phyloP scores from a whole-genome alignment of 2,888 invertebrate genomes.

The Eupsilia transversa region DNA sequence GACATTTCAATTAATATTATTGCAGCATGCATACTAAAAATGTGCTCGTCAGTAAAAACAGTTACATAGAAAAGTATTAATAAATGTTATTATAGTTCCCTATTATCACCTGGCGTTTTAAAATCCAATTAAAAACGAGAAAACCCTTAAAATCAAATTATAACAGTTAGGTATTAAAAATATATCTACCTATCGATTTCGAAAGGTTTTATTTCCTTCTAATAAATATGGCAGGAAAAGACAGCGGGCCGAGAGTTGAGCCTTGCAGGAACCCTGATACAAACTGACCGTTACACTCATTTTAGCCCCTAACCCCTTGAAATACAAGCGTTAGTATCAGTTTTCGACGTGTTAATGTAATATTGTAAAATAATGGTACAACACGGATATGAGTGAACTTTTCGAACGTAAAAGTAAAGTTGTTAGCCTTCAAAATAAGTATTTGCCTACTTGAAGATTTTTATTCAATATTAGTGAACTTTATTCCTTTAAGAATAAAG shows the following conservation, averaged over 20 bases:
- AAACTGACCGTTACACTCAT: constrained; percentile 63
- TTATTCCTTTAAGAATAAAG: constrained; percentile 50
- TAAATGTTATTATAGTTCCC: not conserved
- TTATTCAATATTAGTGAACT: constrained; percentile 45
- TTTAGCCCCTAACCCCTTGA: constrained; percentile 66
- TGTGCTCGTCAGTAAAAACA: not conserved
- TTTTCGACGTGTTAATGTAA: constrained; percentile 61
- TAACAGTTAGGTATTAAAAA: constrained; percentile 14
- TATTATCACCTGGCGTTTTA: constrained; percentile 20
- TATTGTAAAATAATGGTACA: constrained; percentile 70
- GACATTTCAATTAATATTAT: not conserved
- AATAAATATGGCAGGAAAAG: constrained; percentile 69
- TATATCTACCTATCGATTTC: constrained; percentile 19
- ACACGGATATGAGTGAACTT: constrained; percentile 85
- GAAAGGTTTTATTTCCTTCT: constrained; percentile 46
- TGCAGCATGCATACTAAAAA: not conserved
- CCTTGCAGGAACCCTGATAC: constrained; percentile 73
- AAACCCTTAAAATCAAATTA: constrained; percentile 39
- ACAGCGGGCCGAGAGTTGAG: constrained; percentile 67
- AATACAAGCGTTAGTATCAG: constrained; percentile 58
- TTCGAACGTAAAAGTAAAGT: constrained; percentile 82
- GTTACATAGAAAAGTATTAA: not conserved
- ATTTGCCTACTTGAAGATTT: constrained; percentile 70
- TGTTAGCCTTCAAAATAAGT: constrained; percentile 82
- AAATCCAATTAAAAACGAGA: constrained; percentile 18